Percentiles rank a stretch among this genome's conserved stretches.
These are phyloP conservation scores for Anguilla japonica DNA, from an alignment of 2,113 vertebrate genomes.

Conservation along the genomic window DNA sequence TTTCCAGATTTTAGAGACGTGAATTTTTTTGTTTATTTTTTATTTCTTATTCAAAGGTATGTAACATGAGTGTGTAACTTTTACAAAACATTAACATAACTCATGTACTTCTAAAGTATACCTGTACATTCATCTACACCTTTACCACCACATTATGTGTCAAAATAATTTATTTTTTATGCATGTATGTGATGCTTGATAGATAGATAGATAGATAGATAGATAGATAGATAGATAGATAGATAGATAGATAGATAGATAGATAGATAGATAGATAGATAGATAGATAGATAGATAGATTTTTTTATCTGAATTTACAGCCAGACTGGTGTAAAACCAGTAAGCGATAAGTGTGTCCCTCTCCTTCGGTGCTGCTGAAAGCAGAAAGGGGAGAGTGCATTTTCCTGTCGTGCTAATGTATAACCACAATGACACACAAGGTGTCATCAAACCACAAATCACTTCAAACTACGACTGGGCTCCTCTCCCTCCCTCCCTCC, in stretches of 20 bases:
- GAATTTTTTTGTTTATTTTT: too few species aligned
- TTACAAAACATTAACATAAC: too few species aligned
- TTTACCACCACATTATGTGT: background rate
- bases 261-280: too few species aligned
- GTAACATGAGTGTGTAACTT: too few species aligned
- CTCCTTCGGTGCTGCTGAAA: conserved; percentile 1
- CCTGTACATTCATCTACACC: background rate
- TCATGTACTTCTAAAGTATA: too few species aligned
- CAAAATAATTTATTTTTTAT: background rate
- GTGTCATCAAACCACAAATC: conserved; percentile 64
- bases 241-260: too few species aligned
- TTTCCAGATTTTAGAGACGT: too few species aligned
- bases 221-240: too few species aligned
- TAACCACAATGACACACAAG: conserved; percentile 56
- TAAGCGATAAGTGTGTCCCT: background rate
- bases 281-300: too few species aligned
- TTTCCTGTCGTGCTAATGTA: conserved; percentile 46
- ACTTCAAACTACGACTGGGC: conserved; percentile 34
- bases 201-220: too few species aligned
- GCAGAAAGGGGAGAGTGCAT: conserved; percentile 29
- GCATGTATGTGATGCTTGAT: too few species aligned
- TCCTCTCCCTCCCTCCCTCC: conserved; percentile 35
- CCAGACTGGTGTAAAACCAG: background rate
- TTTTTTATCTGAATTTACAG: background rate
- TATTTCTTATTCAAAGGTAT: too few species aligned